Evolutionary conservation across 2,888 invertebrate species (phyloP), one percentile per base, ranked within the genome.

Genomic region (Dusona sp.): DNA sequence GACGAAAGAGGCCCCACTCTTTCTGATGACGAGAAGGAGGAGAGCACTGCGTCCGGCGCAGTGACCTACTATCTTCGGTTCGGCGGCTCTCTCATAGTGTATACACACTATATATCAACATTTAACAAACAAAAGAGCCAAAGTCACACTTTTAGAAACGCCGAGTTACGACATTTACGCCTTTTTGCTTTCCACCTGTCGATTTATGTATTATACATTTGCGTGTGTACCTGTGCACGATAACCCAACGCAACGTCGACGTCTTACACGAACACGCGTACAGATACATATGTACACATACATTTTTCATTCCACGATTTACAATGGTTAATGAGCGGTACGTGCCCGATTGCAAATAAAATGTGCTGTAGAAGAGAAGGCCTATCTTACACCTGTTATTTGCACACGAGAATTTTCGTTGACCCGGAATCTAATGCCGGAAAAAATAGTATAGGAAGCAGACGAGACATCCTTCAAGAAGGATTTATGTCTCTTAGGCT

Each of bases 51-150:
- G 93, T 94, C 94, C 93, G 94, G 93, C 94, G 93, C 92, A 90
- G 90, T 94, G 94, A 93, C 94, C 94, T 93, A 94, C 94, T 93
- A 94, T 93, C 93, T 91, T 92, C 93, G 93, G 90, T 93, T 91
- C 92, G 92, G 87, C 93, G 92, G 90, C 90, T 92, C 89, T 88
- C 75, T 85, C 79, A 48, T 80, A 73, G 82, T 84, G 79, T 84
- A 78, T 74, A 79, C 54, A 48, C 67, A 78, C 77, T 79, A 22
- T 78, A 54, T 36, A 42, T 29, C 25, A 25, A 48, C 64, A 42
- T 29, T 45, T 22, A 54, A 70, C 68, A 19, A 68, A 68, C 54
- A 68, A 42, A 79, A 68, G 68, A 68, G 42, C 67, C 29, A n/a
- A 70, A n/a, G 42, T 25, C 22, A 7, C 45, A 36, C 22, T 22